Percentiles rank a stretch among this genome's conserved stretches.
phyloP scores from a whole-genome alignment of 2,113 vertebrate genomes.

The Corvus hawaiiensis region DNA sequence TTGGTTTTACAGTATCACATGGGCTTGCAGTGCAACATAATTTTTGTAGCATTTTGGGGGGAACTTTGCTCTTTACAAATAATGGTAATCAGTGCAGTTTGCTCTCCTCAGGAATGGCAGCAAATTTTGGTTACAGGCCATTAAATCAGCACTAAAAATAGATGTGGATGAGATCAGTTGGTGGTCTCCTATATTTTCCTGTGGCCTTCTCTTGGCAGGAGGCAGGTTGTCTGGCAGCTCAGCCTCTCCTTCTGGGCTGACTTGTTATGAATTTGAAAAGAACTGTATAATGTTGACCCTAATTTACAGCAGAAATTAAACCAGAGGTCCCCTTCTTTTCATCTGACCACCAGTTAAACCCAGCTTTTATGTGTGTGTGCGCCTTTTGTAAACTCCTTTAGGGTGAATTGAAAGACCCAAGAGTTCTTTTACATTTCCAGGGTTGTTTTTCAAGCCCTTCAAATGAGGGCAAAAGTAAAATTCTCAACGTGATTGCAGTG shows the following conservation, averaged over 20 bases:
- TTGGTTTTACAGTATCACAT: not conserved
- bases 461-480: constrained; percentile 39
- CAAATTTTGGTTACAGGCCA: constrained; percentile 50
- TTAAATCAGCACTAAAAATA: constrained; percentile 70
- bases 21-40: not conserved
- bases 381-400: constrained; percentile 6
- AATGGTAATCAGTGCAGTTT: not conserved
- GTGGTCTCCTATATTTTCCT: constrained; percentile 42
- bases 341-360: not conserved
- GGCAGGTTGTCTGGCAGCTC: constrained; percentile 43
- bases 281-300: not conserved
- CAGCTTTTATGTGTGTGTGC: not conserved
- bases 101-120: constrained; percentile 36
- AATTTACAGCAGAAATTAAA: not conserved
- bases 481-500: constrained; percentile 10
- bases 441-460: constrained; percentile 40
- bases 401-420: not conserved
- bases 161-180: constrained; percentile 47
- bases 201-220: constrained; percentile 29
- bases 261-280: not conserved
- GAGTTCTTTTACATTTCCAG: not conserved
- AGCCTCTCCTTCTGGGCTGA: not conserved
- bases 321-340: not conserved
- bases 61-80: not conserved
- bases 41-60: not conserved